phyloP scores from a whole-genome alignment of 2,113 vertebrate species.

The Petrocephalus zakoni region DNA sequence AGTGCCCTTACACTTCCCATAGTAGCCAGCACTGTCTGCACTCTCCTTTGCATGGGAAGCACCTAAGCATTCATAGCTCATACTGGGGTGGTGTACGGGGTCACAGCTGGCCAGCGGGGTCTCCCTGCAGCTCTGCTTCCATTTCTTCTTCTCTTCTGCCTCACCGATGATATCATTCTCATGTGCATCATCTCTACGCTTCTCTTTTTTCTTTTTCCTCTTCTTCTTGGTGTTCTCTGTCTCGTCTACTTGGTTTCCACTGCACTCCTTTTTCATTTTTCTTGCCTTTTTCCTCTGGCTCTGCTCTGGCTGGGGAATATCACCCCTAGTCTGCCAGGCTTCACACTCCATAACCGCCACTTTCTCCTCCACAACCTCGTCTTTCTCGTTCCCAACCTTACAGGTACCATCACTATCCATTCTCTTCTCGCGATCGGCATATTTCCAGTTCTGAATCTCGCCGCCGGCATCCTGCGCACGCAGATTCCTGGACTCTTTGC shows the following conservation, averaged over 20 bases:
- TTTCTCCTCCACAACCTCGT: neutral
- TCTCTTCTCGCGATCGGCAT: neutral
- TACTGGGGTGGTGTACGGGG: neutral
- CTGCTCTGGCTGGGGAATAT: neutral
- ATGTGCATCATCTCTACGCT: neutral
- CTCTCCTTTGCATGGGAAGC: neutral
- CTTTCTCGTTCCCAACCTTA: neutral
- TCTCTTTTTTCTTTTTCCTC: slow-evolving; percentile 21
- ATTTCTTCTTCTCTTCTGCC: neutral
- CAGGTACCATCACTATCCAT: neutral
- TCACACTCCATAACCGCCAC: neutral
- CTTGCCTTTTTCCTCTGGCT: slow-evolving; percentile 16
- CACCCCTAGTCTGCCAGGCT: neutral
- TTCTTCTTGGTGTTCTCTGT: neutral
- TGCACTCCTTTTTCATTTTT: neutral
- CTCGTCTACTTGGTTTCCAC: neutral
- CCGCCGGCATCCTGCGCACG: neutral
- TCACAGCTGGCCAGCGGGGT: neutral
- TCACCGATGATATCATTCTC: neutral
- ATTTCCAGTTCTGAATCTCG: neutral
- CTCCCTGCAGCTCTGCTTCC: neutral
- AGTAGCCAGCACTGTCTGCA: neutral
- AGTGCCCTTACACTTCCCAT: neutral
- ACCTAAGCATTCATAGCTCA: neutral
- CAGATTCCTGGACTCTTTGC: neutral